phyloP scores from a whole-genome alignment of 2,797 vertebrate genomes.

The Poeciliopsis gracilis region DNA sequence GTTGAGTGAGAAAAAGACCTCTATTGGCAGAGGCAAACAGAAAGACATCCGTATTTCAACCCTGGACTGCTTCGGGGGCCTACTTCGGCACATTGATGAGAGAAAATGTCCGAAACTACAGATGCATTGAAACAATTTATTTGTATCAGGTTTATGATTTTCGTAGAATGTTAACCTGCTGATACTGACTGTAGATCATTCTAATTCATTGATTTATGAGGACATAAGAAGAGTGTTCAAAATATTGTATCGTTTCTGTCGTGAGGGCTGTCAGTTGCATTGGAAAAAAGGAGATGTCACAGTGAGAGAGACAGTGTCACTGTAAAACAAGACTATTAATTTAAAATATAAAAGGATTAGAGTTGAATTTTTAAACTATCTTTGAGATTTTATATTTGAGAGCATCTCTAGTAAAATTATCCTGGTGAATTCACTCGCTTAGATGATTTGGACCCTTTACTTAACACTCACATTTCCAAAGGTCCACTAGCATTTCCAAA shows the following conservation, averaged over 20 bases:
- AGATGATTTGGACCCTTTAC: background rate
- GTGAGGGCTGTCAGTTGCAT: background rate
- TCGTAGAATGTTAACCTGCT: background rate
- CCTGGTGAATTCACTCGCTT: background rate
- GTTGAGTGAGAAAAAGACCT: conserved; percentile 66
- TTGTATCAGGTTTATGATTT: background rate
- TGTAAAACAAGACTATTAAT: background rate
- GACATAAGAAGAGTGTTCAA: background rate
- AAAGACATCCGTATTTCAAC: conserved; percentile 60
- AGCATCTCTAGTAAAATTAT: background rate
- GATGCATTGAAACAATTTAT: background rate
- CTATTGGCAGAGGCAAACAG: conserved; percentile 69
- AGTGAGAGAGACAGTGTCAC: background rate
- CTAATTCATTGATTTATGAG: background rate
- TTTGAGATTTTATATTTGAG: background rate
- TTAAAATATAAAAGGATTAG: background rate
- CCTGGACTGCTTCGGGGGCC: conserved; percentile 39
- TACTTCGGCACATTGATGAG: conserved; percentile 42
- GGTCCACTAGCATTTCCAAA: background rate
- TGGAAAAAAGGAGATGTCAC: background rate
- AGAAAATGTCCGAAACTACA: conserved; percentile 39
- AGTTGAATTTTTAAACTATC: background rate
- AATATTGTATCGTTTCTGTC: background rate
- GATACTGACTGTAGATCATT: background rate
- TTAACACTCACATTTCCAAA: background rate